Evolutionary conservation across 1,140 invertebrate genomes (phyloP).

Genomic region (Bombus confusus): DNA sequence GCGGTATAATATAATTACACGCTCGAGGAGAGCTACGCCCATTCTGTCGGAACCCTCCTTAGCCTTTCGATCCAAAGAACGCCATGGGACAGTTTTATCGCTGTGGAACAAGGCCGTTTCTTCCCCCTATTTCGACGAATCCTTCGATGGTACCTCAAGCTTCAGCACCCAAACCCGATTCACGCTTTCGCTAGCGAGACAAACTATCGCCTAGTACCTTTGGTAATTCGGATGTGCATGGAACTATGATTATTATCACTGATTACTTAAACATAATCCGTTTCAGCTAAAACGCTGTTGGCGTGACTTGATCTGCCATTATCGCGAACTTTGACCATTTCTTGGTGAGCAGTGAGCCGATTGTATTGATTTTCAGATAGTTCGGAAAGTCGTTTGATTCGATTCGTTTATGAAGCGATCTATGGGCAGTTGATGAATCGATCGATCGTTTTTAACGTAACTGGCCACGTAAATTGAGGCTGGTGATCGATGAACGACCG

Average conservation of each 20-base stretch:
- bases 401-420: neutral
- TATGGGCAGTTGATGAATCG: neutral
- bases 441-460: neutral
- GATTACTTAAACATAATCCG: slow-evolving; percentile 70
- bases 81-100: slow-evolving; percentile 9
- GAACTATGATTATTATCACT: slow-evolving; percentile 80
- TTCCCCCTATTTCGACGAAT: slow-evolving; percentile 22
- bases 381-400: neutral
- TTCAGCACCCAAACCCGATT: slow-evolving; percentile 34
- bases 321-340: neutral
- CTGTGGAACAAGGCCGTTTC: neutral
- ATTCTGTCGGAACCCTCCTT: neutral
- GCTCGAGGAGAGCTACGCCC: neutral
- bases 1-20: slow-evolving; percentile 2
- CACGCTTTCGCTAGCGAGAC: slow-evolving; percentile 53
- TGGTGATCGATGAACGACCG: slow-evolving; percentile 25
- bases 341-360: neutral
- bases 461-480: neutral
- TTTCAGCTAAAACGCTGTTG: neutral
- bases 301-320: neutral
- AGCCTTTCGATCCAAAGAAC: neutral
- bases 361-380: neutral
- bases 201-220: slow-evolving; percentile 77
- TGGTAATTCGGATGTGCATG: slow-evolving; percentile 81
- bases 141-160: slow-evolving; percentile 9